Evolutionary conservation across 1,140 invertebrate genomes (phyloP).

Genomic region (Epicauta chinensis): DNA sequence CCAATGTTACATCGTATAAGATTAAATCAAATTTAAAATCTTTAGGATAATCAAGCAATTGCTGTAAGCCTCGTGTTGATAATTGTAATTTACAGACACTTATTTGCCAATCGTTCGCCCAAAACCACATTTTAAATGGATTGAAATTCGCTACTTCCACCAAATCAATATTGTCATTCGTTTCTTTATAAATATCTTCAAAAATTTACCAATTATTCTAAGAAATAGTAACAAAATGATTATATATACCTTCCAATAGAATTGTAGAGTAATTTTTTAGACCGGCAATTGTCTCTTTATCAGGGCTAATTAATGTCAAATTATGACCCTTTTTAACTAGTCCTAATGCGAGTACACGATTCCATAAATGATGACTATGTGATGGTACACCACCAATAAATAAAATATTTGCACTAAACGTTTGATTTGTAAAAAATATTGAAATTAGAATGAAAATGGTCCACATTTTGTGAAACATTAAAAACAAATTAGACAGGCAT

Average conservation of each 20-base stretch:
- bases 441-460: too few relatives aligned
- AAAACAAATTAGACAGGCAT: too few relatives aligned
- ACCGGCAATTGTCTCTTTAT: conserved; percentile 10
- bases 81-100: neutral
- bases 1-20: conserved; percentile 26
- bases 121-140: neutral
- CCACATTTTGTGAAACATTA: too few relatives aligned
- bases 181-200: too few relatives aligned
- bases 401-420: conserved; percentile 10
- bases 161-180: too few relatives aligned
- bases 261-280: conserved; percentile 24
- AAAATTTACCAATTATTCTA: too few relatives aligned
- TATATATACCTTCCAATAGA: conserved; percentile 22
- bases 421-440: too few relatives aligned
- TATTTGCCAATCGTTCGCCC: neutral
- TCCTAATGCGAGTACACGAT: conserved; percentile 17
- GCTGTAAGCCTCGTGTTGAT: neutral
- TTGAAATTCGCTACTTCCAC: too few relatives aligned
- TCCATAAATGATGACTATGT: conserved; percentile 22
- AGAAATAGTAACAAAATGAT: too few relatives aligned
- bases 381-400: conserved; percentile 4
- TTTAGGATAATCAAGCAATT: conserved; percentile 21
- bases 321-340: conserved; percentile 27
- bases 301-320: conserved; percentile 27
- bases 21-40: conserved; percentile 31